A percentile compares a stretch with the other conserved stretches of the same genome.
These are phyloP conservation scores for Otis tarda DNA, from an alignment of 2,113 vertebrate species.

Conservation along the genomic window DNA sequence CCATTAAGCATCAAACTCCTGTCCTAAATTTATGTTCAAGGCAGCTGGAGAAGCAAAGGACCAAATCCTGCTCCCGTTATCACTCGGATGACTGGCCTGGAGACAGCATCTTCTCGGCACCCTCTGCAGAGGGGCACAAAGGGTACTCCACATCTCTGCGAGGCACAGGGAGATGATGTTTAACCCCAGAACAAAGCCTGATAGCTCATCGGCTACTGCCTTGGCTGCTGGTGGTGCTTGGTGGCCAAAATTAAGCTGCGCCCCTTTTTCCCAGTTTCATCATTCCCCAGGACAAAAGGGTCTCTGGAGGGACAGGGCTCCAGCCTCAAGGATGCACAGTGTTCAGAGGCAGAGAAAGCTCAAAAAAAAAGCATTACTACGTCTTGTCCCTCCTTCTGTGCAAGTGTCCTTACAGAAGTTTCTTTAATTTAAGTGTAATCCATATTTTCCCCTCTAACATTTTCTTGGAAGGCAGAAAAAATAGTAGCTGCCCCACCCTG, in stretches of 20 bases:
- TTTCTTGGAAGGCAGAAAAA: not conserved
- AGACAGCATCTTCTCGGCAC: not conserved
- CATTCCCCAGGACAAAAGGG: not conserved
- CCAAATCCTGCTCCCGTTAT: not conserved
- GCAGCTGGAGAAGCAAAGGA: not conserved
- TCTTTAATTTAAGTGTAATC: not conserved
- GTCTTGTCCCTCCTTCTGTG: not conserved
- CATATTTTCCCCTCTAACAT: not conserved
- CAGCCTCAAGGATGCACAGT: not conserved
- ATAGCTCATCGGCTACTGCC: not conserved
- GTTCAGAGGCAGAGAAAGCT: not conserved
- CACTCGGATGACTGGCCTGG: not conserved
- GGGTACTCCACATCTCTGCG: not conserved
- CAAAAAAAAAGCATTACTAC: not conserved
- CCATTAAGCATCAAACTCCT: slow-evolving; percentile 2
- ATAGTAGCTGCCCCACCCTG: not conserved
- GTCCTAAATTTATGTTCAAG: not conserved
- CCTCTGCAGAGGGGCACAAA: not conserved
- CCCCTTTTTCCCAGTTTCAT: not conserved
- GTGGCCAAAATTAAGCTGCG: not conserved
- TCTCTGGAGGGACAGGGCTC: not conserved
- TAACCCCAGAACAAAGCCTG: not conserved
- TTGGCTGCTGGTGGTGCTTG: not conserved
- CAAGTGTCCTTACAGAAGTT: not conserved
- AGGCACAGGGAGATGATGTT: not conserved